A percentile compares a stretch with the other conserved stretches of the same genome.
Evolutionary conservation across 2,888 invertebrate species (phyloP).

Genomic region (Orthosia gracilis): DNA sequence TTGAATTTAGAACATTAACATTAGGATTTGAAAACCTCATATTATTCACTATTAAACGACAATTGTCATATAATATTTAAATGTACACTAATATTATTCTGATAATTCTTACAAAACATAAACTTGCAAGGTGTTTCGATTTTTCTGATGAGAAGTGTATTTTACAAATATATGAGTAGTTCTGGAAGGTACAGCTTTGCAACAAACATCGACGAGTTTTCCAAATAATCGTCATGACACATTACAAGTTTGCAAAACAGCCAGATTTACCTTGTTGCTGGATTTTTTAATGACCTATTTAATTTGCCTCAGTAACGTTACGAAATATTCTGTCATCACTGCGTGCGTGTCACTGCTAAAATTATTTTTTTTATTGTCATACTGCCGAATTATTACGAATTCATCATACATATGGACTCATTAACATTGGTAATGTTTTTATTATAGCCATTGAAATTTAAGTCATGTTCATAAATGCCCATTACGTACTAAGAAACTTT

Average conservation of each 20-base stretch:
- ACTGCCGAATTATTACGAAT: conserved; percentile 50
- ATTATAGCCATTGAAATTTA: conserved; percentile 29
- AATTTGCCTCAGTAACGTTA: conserved; percentile 25
- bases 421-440: conserved; percentile 45
- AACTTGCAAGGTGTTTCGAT: too few relatives aligned
- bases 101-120: too few relatives aligned
- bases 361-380: conserved; percentile 62
- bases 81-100: too few relatives aligned
- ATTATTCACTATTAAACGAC: too few relatives aligned
- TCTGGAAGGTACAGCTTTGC: background rate
- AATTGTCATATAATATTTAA: too few relatives aligned
- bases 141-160: too few relatives aligned
- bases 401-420: conserved; percentile 59
- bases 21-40: too few relatives aligned
- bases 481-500: conserved; percentile 44
- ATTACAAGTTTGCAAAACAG: conserved; percentile 20
- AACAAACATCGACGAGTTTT: conserved; percentile 5
- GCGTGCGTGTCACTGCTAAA: conserved; percentile 39
- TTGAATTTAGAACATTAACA: too few relatives aligned
- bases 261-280: conserved; percentile 45
- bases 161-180: too few relatives aligned
- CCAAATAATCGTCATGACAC: conserved; percentile 8
- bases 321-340: conserved; percentile 47
- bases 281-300: conserved; percentile 29
- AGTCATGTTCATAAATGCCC: conserved; percentile 26